These are phyloP conservation scores for Congeria kusceri DNA, from an alignment of 2,888 invertebrate species.

Conservation along the genomic window DNA sequence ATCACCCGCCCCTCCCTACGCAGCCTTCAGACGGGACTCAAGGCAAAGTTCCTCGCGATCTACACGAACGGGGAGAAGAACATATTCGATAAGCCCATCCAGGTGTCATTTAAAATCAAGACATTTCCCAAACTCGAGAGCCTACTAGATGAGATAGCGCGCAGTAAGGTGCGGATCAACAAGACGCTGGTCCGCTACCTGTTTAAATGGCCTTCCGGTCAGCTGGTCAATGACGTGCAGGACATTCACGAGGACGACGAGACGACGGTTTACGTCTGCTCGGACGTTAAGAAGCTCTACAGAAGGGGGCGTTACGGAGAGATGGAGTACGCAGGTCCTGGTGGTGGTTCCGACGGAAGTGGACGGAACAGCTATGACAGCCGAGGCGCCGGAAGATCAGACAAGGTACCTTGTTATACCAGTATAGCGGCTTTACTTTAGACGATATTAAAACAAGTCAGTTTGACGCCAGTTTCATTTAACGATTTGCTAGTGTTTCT, in stretches of 20 bases:
- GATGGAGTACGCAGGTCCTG: constrained; percentile 5
- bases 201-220: constrained; percentile 38
- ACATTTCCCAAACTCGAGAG: constrained; percentile 16
- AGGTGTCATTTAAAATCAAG: constrained; percentile 23
- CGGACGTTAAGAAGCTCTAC: constrained; percentile 14
- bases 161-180: background rate
- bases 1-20: constrained; percentile 17
- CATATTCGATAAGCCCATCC: constrained; percentile 12
- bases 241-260: constrained; percentile 42
- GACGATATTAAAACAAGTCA: too few relatives aligned
- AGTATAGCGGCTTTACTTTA: too few relatives aligned
- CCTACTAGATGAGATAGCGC: constrained; percentile 21
- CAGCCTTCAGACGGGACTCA: background rate
- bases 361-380: constrained; percentile 47
- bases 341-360: constrained; percentile 15
- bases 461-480: too few relatives aligned
- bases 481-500: too few relatives aligned
- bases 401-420: too few relatives aligned
- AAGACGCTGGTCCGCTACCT: constrained; percentile 17
- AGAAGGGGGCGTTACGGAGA: constrained; percentile 18
- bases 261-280: constrained; percentile 20
- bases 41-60: constrained; percentile 14
- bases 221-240: background rate
- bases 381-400: constrained; percentile 27
- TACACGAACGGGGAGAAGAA: constrained; percentile 20